These are phyloP conservation scores for Nebria brevicollis DNA, from an alignment of 2,888 invertebrate species.

Conservation along the genomic window DNA sequence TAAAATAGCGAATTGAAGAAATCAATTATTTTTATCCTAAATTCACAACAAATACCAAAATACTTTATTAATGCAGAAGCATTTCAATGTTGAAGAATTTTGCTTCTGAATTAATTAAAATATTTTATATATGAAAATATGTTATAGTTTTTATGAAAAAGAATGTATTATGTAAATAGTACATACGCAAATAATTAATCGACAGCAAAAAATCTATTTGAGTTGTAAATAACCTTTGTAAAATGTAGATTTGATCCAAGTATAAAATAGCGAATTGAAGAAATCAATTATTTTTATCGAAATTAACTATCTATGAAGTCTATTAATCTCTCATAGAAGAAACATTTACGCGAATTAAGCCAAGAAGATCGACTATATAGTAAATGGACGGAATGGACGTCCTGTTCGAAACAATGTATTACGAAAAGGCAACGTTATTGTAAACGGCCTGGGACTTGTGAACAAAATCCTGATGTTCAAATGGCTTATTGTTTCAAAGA, in stretches of 20 bases:
- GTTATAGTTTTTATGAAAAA: too few relatives aligned
- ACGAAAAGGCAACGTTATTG: constrained; percentile 84
- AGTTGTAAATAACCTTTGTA: too few relatives aligned
- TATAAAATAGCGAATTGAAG: background rate
- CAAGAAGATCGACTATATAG: constrained; percentile 67
- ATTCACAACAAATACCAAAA: too few relatives aligned
- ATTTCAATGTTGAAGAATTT: too few relatives aligned
- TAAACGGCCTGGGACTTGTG: constrained; percentile 77
- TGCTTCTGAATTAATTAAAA: too few relatives aligned
- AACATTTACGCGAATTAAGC: constrained; percentile 31
- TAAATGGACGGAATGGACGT: constrained; percentile 86
- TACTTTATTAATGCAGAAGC: too few relatives aligned
- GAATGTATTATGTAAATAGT: too few relatives aligned
- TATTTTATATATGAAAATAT: too few relatives aligned
- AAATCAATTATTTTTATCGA: background rate
- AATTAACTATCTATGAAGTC: too few relatives aligned
- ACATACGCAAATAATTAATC: background rate
- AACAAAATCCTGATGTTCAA: constrained; percentile 80
- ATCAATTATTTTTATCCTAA: background rate
- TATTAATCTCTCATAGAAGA: constrained; percentile 21
- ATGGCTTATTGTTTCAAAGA: constrained; percentile 87
- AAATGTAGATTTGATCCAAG: background rate
- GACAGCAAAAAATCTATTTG: background rate
- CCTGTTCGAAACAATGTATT: constrained; percentile 81
- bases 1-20: background rate